A percentile compares a stretch with the other conserved stretches of the same genome.
Conservation (phyloP, 2,113 vertebrate genomes). For the Anser brachyrhynchus region DNA sequence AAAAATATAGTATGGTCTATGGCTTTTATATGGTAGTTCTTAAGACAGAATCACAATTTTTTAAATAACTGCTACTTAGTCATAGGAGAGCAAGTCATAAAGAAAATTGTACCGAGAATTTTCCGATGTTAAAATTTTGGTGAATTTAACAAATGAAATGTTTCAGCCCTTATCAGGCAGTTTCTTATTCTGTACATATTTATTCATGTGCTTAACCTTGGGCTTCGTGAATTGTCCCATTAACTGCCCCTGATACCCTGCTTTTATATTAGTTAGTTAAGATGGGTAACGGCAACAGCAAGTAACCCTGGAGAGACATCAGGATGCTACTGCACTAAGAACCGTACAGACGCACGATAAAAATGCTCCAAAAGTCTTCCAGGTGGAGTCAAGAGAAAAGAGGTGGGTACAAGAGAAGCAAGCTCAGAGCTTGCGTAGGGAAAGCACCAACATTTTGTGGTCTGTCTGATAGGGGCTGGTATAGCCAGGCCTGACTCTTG, state of each 20-base stretch:
- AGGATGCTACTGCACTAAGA: not conserved
- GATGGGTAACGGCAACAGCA: not conserved
- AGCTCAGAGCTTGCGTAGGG: not conserved
- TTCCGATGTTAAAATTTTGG: conserved; percentile 12
- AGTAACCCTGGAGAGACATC: not conserved
- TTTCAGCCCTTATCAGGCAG: conserved; percentile 11
- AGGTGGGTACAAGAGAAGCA: not conserved
- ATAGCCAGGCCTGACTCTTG: not conserved
- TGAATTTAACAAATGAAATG: not conserved
- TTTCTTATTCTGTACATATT: not conserved
- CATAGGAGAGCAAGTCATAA: not conserved
- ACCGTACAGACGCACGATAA: not conserved
- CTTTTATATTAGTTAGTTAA: not conserved
- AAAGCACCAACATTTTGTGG: not conserved
- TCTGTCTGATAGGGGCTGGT: not conserved
- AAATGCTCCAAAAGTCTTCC: not conserved
- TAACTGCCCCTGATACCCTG: not conserved
- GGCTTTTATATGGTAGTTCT: conserved; percentile 22
- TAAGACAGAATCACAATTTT: not conserved
- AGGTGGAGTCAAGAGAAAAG: not conserved
- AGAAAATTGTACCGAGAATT: conserved; percentile 8
- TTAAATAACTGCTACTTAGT: not conserved
- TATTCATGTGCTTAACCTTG: conserved; percentile 45
- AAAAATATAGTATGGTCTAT: conserved; percentile 1
- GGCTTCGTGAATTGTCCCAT: not conserved